A percentile compares a stretch with the other conserved stretches of the same genome.
Evolutionary conservation across 2,888 invertebrate species (phyloP).

Genomic region (Mythimna albipuncta): DNA sequence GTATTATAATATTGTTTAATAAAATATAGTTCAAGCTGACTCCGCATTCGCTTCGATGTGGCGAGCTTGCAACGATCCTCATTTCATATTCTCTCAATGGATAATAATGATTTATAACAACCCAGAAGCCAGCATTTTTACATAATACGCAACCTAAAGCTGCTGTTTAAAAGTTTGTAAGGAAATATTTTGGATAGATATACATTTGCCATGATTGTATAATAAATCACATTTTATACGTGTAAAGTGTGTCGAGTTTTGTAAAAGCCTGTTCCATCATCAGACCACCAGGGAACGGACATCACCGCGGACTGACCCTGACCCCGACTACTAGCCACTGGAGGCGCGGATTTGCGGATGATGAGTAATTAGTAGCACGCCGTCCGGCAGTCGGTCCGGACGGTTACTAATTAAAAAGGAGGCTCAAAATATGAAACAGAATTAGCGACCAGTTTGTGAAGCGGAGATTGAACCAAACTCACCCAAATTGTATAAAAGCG

Average conservation of each 20-base stretch:
- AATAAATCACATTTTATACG: not conserved
- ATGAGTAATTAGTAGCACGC: too few species aligned
- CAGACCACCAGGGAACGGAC: too few species aligned
- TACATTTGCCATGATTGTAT: not conserved
- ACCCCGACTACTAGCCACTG: too few species aligned
- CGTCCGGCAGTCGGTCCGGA: too few species aligned
- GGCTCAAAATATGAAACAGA: too few species aligned
- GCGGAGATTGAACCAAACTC: too few species aligned
- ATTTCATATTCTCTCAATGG: conserved; percentile 57
- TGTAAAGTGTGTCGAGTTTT: too few species aligned
- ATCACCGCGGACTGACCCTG: too few species aligned
- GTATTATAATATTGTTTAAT: conserved; percentile 19
- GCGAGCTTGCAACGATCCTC: conserved; percentile 34
- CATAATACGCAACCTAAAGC: conserved; percentile 16
- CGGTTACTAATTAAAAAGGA: too few species aligned
- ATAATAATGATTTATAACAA: conserved; percentile 53
- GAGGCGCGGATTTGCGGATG: too few species aligned
- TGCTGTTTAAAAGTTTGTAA: not conserved
- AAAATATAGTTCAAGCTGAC: conserved; percentile 5
- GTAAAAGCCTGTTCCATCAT: not conserved
- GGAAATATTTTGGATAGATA: conserved; percentile 5
- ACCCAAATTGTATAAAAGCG: too few species aligned
- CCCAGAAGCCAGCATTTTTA: conserved; percentile 44
- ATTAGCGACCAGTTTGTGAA: too few species aligned
- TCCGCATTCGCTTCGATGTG: conserved; percentile 11